Conservation (phyloP, 2,113 vertebrate species). For the Microcebus lehilahytsara region DNA sequence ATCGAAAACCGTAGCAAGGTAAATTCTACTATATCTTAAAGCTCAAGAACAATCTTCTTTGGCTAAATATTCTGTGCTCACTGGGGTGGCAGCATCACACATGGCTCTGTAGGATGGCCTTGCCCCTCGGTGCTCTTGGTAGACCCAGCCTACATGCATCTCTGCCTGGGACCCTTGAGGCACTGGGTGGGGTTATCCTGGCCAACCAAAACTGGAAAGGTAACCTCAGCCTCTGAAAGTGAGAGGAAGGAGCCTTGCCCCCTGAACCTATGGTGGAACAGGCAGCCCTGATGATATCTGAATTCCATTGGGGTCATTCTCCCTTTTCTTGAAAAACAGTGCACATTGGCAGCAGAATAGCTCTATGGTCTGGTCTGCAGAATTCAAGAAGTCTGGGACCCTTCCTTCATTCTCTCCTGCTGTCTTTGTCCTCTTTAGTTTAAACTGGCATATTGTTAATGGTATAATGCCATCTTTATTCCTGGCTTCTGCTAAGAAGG, state of each 20-base stretch:
- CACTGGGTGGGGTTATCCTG: background rate
- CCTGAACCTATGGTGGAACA: no score
- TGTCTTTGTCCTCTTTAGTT: background rate
- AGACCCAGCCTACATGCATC: background rate
- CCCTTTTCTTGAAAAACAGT: background rate
- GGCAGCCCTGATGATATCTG: background rate
- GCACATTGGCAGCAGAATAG: no score
- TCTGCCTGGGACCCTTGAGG: background rate
- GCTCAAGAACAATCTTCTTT: background rate
- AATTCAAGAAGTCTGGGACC: no score
- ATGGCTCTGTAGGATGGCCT: background rate
- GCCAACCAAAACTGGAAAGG: background rate
- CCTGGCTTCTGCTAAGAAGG: background rate
- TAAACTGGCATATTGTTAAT: background rate
- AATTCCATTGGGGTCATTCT: background rate
- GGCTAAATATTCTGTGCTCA: background rate
- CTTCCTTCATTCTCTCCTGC: background rate
- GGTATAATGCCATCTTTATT: background rate
- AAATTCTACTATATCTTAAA: background rate
- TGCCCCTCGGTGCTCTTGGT: background rate
- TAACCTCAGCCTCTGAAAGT: background rate
- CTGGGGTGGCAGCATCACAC: background rate
- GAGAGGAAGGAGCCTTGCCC: background rate
- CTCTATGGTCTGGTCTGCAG: background rate
- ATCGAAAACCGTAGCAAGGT: background rate